Evolutionary conservation across 2,888 invertebrate species (phyloP).

Genomic region (Graphium colonna): DNA sequence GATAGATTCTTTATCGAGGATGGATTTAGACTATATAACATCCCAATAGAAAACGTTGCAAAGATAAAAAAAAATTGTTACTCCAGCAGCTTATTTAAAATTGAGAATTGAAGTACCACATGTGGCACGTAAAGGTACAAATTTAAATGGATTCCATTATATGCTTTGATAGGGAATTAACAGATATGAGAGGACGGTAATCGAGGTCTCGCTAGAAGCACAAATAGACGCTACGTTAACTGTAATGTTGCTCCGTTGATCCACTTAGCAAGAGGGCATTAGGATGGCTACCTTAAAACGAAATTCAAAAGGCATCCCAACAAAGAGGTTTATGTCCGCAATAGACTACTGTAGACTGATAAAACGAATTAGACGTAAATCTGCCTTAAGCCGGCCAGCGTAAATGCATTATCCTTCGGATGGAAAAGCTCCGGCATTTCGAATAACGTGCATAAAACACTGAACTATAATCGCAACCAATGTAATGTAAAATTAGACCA

Average conservation of each 20-base stretch:
- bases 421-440: neutral
- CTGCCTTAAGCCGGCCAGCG: neutral
- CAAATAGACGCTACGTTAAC: neutral
- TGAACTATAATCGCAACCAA: no score
- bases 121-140: no score
- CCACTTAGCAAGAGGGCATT: constrained; percentile 2
- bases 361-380: constrained; percentile 11
- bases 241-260: neutral
- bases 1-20: no score
- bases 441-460: no score
- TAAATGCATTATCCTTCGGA: neutral
- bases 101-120: no score
- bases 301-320: neutral
- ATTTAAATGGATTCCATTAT: no score
- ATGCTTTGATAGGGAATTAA: neutral
- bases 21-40: no score
- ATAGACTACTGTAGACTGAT: neutral
- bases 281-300: neutral
- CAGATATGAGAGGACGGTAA: neutral
- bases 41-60: no score
- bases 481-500: no score
- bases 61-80: no score
- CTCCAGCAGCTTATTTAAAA: no score
- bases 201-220: neutral
- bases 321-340: neutral